Conservation (phyloP, 2,113 vertebrate species). For the Mus pahari region DNA sequence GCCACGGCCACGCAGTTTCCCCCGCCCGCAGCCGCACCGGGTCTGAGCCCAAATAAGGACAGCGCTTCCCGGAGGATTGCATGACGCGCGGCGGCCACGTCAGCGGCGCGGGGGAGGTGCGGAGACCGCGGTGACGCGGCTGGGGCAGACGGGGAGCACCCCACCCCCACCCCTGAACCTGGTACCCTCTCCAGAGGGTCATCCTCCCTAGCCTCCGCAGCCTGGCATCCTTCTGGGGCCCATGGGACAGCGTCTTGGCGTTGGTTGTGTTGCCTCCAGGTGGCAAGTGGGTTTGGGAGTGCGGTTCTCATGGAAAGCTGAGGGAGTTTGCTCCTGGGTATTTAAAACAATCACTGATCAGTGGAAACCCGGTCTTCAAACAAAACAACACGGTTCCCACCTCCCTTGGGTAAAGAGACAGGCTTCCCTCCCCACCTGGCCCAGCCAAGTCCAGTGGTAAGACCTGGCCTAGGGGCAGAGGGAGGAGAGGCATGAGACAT, state of each 20-base stretch:
- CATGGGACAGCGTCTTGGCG: not conserved
- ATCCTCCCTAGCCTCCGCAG: not conserved
- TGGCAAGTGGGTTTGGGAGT: not conserved
- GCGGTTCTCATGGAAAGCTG: not conserved
- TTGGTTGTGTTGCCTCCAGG: not conserved
- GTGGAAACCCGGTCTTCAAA: not conserved
- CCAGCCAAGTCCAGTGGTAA: not conserved
- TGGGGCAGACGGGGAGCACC: not conserved
- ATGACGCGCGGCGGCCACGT: conserved; percentile 82
- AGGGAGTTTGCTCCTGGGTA: not conserved
- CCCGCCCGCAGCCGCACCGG: not conserved
- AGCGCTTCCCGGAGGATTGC: conserved; percentile 72
- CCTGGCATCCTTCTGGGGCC: not conserved
- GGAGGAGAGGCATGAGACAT: not conserved
- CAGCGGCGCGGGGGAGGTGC: conserved; percentile 65
- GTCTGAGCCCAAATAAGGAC: conserved; percentile 83
- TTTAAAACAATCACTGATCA: not conserved
- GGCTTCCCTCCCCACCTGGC: not conserved
- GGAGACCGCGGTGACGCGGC: not conserved
- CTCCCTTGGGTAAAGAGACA: not conserved
- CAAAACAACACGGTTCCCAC: not conserved
- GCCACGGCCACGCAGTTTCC: not conserved
- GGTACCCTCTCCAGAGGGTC: not conserved
- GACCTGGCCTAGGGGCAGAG: too few relatives aligned
- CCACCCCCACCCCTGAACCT: not conserved